Conservation (phyloP, 2,888 invertebrate genomes). For the Aphelenchoides bicaudatus region DNA sequence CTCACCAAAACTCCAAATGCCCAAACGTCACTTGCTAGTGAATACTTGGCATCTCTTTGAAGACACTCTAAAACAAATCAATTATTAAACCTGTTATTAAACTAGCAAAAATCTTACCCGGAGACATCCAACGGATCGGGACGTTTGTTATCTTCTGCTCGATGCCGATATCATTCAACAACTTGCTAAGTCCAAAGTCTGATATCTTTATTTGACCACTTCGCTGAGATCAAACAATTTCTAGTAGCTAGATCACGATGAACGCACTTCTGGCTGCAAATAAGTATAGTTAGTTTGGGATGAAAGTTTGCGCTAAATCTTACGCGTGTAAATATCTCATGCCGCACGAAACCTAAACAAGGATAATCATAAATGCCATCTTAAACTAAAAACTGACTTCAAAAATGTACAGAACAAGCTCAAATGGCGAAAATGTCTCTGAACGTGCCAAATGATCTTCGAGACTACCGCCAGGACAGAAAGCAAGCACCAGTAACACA, state of each 20-base stretch:
- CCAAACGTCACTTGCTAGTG: conserved; percentile 2
- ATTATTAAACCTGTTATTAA: too few species aligned
- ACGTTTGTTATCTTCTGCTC: too few species aligned
- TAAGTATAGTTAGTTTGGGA: not conserved
- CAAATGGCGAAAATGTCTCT: conserved; percentile 14
- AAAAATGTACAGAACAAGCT: conserved; percentile 26
- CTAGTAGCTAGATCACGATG: conserved; percentile 80
- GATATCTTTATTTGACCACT: conserved; percentile 57
- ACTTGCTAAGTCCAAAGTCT: conserved; percentile 55
- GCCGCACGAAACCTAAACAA: conserved; percentile 68
- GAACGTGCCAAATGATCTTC: conserved; percentile 42
- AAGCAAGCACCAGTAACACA: conserved; percentile 98
- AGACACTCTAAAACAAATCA: not conserved
- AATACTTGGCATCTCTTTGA: not conserved
- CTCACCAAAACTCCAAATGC: not conserved
- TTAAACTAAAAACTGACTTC: conserved; percentile 17
- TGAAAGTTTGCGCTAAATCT: conserved; percentile 62
- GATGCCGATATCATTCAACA: conserved; percentile 32
- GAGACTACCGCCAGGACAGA: conserved; percentile 67
- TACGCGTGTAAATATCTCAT: conserved; percentile 78
- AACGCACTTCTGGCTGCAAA: too few species aligned
- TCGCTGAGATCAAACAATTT: conserved; percentile 70
- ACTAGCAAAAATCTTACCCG: too few species aligned
- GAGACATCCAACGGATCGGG: conserved; percentile 9
- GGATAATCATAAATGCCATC: not conserved